Percentiles rank a stretch among this genome's conserved stretches.
These are phyloP conservation scores for Scaptomyza reducta DNA, from an alignment of 2,888 invertebrate genomes.

Conservation along the genomic window DNA sequence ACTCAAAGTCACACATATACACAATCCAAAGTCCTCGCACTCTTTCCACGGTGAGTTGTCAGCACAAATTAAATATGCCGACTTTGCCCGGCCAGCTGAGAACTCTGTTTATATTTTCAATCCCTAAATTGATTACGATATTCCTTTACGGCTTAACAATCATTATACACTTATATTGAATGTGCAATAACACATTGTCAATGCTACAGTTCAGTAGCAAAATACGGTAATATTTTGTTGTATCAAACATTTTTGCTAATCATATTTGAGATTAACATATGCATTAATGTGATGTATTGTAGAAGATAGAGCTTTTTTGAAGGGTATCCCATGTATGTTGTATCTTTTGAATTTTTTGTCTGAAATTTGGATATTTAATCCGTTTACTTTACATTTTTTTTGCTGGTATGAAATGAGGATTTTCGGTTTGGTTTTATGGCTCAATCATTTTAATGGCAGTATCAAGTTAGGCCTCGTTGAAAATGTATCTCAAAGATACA, in stretches of 20 bases:
- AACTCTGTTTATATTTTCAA: slow-evolving; percentile 53
- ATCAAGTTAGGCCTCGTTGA: slow-evolving; percentile 65
- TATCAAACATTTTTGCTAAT: background rate
- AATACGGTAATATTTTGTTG: background rate
- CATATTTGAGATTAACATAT: background rate
- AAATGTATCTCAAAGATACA: slow-evolving; percentile 41
- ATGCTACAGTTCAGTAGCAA: background rate
- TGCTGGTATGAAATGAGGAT: slow-evolving; percentile 53
- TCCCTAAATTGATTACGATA: slow-evolving; percentile 63
- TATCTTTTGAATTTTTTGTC: slow-evolving; percentile 1
- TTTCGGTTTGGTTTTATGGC: slow-evolving; percentile 68
- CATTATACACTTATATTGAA: slow-evolving; percentile 21
- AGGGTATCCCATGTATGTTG: slow-evolving; percentile 20
- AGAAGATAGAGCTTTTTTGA: background rate
- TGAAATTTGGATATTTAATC: slow-evolving; percentile 63
- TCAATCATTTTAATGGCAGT: slow-evolving; percentile 74
- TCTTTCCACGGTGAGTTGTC: slow-evolving; percentile 20
- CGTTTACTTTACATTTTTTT: slow-evolving; percentile 65
- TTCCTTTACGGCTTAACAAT: slow-evolving; percentile 45
- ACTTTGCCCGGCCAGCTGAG: slow-evolving; percentile 39
- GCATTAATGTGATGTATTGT: background rate
- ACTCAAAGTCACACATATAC: background rate
- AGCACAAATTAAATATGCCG: slow-evolving; percentile 55
- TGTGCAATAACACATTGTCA: background rate
- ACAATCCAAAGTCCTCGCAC: slow-evolving; percentile 9